Base-by-base conservation (phyloP, 2,113 vertebrate genomes). In the Dromas ardeola region DNA sequence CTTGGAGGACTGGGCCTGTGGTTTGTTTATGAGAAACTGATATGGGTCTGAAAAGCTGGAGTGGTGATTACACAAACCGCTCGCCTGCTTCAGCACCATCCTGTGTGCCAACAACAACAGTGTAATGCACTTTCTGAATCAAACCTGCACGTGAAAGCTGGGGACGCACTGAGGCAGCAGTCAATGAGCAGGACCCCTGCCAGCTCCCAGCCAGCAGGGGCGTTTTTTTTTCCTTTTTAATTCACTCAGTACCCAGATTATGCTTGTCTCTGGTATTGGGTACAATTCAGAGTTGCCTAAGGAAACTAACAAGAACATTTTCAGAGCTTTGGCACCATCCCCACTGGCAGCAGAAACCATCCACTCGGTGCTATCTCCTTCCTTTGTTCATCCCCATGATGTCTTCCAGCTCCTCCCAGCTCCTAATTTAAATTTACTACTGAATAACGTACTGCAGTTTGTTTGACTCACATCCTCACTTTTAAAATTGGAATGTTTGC, bases 141-240 rank as follows among this genome's bases (percentile, higher is more conserved):
- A 79, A 80, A 93, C 73, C 82, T 92, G 90, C 61, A 66, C 27
- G 0, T 5, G 10, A 67, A 86, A 58, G 49, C 45, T 8, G 22
- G 32, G 47, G 72, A 29, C 22, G 18, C 53, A 45, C 8, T 1
- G 18, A 91, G 59, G 56, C 72, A 85, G 77, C 81, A 92, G 88
- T 93, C 85, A 88, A 93, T 85, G 93, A 88, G 58, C 2, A 67
- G 94, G 90, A 79, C n/a, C 92, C 22, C 73, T 93, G 95, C 88
- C 94, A 96, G 78, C 70, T 87, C 56, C 52, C 81, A 92, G 88
- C 56, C 85, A 58, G 62, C 10, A 4, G 1, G 4, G 49, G 19
- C 0, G 2, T 42, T 45, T 47, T 77, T 73, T 61, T 4, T 36
- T 93, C 78, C 53, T 71, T 52, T 49, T 55, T 59, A 47, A 61